Evolutionary conservation across 2,113 vertebrate species (phyloP).

Genomic region (Acrocephalus kingi): DNA sequence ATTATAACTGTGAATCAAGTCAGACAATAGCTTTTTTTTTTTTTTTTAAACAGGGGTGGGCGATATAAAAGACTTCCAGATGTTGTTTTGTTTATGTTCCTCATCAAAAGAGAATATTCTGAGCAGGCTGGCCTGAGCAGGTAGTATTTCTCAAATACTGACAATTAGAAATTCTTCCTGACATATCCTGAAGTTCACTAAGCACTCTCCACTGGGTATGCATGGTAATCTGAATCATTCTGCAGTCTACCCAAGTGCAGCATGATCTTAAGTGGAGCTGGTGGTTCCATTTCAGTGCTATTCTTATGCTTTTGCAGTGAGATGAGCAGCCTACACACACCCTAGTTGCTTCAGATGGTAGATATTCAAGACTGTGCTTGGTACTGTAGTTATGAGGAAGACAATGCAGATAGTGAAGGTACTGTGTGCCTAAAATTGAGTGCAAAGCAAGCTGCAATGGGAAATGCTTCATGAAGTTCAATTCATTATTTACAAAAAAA

Average conservation of each 20-base stretch:
- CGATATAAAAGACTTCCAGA: background rate
- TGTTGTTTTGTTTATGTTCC: background rate
- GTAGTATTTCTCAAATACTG: background rate
- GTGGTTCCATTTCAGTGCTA: background rate
- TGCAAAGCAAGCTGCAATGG: background rate
- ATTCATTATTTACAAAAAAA: background rate
- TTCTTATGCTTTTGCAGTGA: background rate
- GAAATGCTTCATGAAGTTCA: background rate
- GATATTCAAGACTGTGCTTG: background rate
- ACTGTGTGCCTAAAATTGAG: background rate
- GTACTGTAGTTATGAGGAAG: background rate
- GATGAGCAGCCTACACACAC: background rate
- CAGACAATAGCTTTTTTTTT: background rate
- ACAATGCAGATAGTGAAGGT: background rate
- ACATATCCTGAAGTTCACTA: background rate
- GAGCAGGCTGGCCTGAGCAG: background rate
- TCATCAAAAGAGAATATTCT: background rate
- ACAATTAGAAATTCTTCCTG: background rate
- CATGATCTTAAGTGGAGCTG: background rate
- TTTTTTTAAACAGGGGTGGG: background rate
- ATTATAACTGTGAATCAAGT: background rate
- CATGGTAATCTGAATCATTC: background rate
- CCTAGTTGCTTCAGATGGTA: fast-evolving
- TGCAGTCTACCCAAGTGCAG: background rate
- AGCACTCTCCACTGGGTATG: background rate